Conservation (phyloP, 2,888 invertebrate species). For the Hoplodrina blanda region DNA sequence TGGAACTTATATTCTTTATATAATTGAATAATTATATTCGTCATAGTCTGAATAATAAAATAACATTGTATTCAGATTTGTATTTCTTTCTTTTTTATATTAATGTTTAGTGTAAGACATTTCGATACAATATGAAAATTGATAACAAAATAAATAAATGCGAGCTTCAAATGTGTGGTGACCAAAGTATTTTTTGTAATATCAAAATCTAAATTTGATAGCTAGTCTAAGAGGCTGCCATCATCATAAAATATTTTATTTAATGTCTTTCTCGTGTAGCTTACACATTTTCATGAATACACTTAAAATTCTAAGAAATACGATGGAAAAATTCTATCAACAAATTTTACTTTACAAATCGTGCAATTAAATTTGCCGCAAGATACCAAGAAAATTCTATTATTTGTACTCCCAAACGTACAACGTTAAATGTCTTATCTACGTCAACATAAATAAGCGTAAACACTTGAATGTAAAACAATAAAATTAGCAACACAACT, state of each 20-base stretch:
- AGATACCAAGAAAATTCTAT: conserved; percentile 25
- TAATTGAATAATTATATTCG: no score
- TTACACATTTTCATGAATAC: neutral
- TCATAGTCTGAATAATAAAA: no score
- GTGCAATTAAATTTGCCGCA: neutral
- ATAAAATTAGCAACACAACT: conserved; percentile 57
- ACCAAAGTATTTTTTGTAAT: neutral
- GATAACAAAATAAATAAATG: no score
- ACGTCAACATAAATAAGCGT: conserved; percentile 40
- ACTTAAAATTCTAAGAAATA: no score
- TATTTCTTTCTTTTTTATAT: no score
- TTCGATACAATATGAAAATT: no score
- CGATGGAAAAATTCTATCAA: no score
- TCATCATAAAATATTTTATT: neutral
- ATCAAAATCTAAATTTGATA: neutral
- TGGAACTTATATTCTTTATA: no score
- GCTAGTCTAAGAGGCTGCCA: no score
- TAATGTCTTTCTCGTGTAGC: neutral
- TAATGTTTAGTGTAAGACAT: no score
- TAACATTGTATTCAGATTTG: no score
- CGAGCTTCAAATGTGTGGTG: no score
- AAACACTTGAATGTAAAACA: conserved; percentile 54
- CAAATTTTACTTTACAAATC: neutral
- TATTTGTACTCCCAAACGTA: conserved; percentile 35
- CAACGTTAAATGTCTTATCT: conserved; percentile 47